Evolutionary conservation across 2,888 invertebrate species (phyloP).

Genomic region (Eupithecia insigniata): DNA sequence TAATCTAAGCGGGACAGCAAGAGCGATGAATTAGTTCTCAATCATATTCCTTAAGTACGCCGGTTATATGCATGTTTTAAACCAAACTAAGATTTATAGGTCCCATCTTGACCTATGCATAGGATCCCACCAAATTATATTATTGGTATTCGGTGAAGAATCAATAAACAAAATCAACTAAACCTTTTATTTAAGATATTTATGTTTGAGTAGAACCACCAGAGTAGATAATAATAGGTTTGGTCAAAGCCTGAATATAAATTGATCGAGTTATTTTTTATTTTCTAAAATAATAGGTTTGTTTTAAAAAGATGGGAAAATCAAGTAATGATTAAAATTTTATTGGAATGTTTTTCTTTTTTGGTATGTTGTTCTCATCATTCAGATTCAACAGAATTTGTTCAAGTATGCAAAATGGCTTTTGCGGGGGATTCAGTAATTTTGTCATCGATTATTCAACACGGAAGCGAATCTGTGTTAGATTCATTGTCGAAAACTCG

Average conservation of each 20-base stretch:
- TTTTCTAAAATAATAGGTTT: not conserved
- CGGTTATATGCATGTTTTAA: not conserved
- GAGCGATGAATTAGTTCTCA: too few species aligned
- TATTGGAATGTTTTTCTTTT: not conserved
- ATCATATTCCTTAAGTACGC: too few species aligned
- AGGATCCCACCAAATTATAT: not conserved
- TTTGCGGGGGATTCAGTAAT: too few species aligned
- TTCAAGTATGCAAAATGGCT: not conserved
- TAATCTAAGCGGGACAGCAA: too few species aligned
- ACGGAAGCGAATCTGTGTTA: too few species aligned
- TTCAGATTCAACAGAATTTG: not conserved
- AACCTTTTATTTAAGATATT: conserved; percentile 2
- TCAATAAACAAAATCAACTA: not conserved
- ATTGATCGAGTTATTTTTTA: not conserved
- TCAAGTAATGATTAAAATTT: not conserved
- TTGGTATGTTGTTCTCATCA: not conserved
- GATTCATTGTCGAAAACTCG: too few species aligned
- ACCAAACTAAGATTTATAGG: not conserved
- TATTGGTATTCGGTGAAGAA: not conserved
- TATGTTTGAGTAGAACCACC: not conserved
- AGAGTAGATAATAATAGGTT: not conserved
- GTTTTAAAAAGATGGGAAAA: not conserved
- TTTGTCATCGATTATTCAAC: too few species aligned
- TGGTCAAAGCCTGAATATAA: not conserved
- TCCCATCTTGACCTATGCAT: not conserved